Percentiles rank a stretch among this genome's conserved stretches.
These are phyloP conservation scores for Xestia c-nigrum DNA, from an alignment of 2,888 invertebrate species.

Conservation along the genomic window DNA sequence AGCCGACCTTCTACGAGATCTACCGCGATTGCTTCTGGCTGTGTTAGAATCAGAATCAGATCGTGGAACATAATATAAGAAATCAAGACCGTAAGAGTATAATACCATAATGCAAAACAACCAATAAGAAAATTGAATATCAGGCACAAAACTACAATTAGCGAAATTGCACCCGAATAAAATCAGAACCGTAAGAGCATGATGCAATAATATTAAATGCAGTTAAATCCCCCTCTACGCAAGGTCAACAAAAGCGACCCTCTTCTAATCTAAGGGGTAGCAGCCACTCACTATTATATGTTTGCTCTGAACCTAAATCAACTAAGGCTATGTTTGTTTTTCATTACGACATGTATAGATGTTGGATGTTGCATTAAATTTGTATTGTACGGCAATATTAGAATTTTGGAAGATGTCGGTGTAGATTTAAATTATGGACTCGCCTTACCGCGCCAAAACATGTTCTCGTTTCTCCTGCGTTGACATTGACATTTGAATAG, in stretches of 20 bases:
- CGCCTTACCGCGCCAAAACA: neutral
- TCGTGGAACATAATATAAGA: neutral
- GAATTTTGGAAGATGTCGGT: slow-evolving; percentile 60
- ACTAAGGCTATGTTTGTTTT: slow-evolving; percentile 76
- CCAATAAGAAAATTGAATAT: slow-evolving; percentile 12
- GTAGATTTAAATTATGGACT: slow-evolving; percentile 2
- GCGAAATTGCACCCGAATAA: slow-evolving; percentile 29
- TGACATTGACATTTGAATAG: neutral
- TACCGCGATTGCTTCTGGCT: too few relatives aligned
- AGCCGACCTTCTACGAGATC: too few relatives aligned
- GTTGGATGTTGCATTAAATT: slow-evolving; percentile 66
- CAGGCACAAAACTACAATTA: slow-evolving; percentile 25
- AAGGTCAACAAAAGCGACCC: slow-evolving; percentile 68
- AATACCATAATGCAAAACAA: slow-evolving; percentile 61
- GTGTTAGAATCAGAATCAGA: neutral
- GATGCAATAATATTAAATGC: slow-evolving; percentile 71
- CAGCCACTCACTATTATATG: slow-evolving; percentile 74
- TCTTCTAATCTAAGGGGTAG: slow-evolving; percentile 72
- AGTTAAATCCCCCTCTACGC: slow-evolving; percentile 60
- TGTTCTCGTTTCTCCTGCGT: neutral
- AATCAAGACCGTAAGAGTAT: slow-evolving; percentile 7
- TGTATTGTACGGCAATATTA: slow-evolving; percentile 61
- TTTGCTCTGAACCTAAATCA: slow-evolving; percentile 77
- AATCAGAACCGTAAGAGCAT: slow-evolving; percentile 36
- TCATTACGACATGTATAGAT: slow-evolving; percentile 76